Base-by-base conservation (phyloP, 2,113 vertebrate species). In the Macaca mulatta region DNA sequence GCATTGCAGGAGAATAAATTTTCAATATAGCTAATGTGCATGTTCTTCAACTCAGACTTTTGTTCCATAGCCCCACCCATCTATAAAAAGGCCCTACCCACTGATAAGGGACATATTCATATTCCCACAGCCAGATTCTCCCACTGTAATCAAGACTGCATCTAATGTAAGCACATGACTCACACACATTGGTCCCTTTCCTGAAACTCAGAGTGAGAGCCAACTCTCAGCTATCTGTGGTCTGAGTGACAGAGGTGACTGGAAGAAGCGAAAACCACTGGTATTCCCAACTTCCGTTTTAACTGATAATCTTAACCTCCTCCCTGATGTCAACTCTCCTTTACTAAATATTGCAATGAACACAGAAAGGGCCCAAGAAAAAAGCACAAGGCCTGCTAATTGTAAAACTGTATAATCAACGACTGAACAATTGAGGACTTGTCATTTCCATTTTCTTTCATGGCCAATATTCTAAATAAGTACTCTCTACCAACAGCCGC, bases 101-200 rank as follows among this genome's bases (percentile, higher is more conserved):
- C 69, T 96, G 94, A 97, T 97, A 97, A 98, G 91, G 40, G 72
- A 22, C 75, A 67, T 92, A 97, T 98, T 97, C 97, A 87, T 80
- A 96, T 96, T 97, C 80, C 38, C 83, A 96, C 89, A 96, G 70
- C 57, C 96, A 96, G 87, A 88, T 94, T 96, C 87, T 85, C 94
- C 64, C 61, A 75, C 64, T 77, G 43, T 90, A 97, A 97, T 89
- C 91, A 96, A 78, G 25, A 55, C 57, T 96, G 70, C 94, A 96
- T 95, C 96, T 97, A 96, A 92, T 72, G 82, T 93, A 97, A 96
- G 93, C 61, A 81, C 35, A 92, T 98, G 94, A 97, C 91, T 98
- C 97, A 97, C 35, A 52, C 1, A 6, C 85, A 67, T 52, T 13
- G 22, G 69, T 94, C 8, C 82, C 79, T 86, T 93, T 97, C 86